Percentiles rank a stretch among this genome's conserved stretches.
Conservation (phyloP, 2,888 invertebrate genomes). For the Drosophila kokeensis region DNA sequence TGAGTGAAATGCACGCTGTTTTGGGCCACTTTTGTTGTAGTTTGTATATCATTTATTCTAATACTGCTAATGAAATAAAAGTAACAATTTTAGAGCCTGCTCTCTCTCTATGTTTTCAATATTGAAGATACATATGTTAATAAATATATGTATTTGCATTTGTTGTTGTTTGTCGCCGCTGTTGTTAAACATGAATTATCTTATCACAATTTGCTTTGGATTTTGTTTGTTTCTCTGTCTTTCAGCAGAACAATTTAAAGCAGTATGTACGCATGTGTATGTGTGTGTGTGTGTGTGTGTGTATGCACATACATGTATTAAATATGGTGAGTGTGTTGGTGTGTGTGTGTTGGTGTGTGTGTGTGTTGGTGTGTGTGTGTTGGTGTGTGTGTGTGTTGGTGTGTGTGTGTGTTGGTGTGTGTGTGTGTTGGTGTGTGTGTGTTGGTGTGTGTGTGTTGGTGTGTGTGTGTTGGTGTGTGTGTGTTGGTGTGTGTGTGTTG, state of each 20-base stretch:
- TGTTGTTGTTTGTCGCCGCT: slow-evolving; percentile 21
- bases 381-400: slow-evolving; percentile 6
- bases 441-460: slow-evolving; percentile 17
- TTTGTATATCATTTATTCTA: slow-evolving; percentile 8
- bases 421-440: slow-evolving; percentile 14
- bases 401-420: slow-evolving; percentile 18
- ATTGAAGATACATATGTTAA: slow-evolving; percentile 15
- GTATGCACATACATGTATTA: slow-evolving; percentile 13
- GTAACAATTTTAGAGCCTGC: slow-evolving; percentile 42
- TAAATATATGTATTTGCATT: slow-evolving; percentile 30
- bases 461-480: slow-evolving; percentile 17
- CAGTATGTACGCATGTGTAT: slow-evolving; percentile 24
- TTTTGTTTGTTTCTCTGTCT: slow-evolving; percentile 27
- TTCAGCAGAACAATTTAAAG: slow-evolving; percentile 29
- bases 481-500: slow-evolving; percentile 6
- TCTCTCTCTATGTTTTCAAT: slow-evolving; percentile 11
- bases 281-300: slow-evolving; percentile 13
- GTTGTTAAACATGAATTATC: slow-evolving; percentile 42
- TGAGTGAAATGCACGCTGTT: slow-evolving; percentile 31
- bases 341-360: slow-evolving; percentile 11
- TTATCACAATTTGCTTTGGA: slow-evolving; percentile 62
- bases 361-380: slow-evolving; percentile 8
- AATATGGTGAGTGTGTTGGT: slow-evolving; percentile 11
- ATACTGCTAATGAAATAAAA: slow-evolving; percentile 35
- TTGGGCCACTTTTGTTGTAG: slow-evolving; percentile 4